Percentiles rank a stretch among this genome's conserved stretches.
These are phyloP conservation scores for Drosophila oshimai DNA, from an alignment of 1,140 invertebrate genomes.

Conservation along the genomic window DNA sequence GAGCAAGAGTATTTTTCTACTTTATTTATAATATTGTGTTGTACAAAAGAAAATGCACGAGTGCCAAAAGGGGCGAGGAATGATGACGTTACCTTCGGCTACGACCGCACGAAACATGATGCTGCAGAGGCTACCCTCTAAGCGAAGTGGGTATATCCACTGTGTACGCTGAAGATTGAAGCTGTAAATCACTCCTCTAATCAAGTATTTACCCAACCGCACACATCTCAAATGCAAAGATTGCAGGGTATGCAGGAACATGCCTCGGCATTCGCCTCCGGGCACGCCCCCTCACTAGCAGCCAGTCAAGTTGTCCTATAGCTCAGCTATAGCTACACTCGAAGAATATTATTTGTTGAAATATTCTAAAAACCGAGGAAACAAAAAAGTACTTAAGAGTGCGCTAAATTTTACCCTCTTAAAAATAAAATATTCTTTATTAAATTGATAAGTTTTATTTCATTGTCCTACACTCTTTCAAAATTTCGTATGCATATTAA, in stretches of 20 bases:
- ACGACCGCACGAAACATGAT: constrained; percentile 21
- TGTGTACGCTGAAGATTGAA: too few relatives aligned
- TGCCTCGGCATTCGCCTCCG: constrained; percentile 22
- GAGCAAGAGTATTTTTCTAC: constrained; percentile 36
- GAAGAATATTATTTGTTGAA: neutral
- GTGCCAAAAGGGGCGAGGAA: neutral
- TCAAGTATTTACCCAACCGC: neutral
- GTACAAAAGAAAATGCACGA: neutral
- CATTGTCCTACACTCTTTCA: too few relatives aligned
- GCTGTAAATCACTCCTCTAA: neutral
- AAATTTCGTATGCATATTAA: too few relatives aligned
- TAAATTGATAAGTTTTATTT: too few relatives aligned
- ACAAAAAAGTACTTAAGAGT: too few relatives aligned
- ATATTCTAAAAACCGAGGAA: too few relatives aligned
- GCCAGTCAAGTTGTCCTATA: constrained; percentile 61
- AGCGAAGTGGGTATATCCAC: neutral
- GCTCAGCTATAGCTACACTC: neutral
- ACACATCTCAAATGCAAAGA: neutral
- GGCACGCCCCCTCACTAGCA: constrained; percentile 51
- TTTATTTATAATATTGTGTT: constrained; percentile 22
- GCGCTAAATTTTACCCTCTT: too few relatives aligned
- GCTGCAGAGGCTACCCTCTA: constrained; percentile 24
- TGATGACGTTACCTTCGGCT: constrained; percentile 38
- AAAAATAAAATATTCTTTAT: too few relatives aligned
- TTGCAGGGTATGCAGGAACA: constrained; percentile 18